Conservation (phyloP, 2,113 vertebrate genomes). For the Isichthys henryi region DNA sequence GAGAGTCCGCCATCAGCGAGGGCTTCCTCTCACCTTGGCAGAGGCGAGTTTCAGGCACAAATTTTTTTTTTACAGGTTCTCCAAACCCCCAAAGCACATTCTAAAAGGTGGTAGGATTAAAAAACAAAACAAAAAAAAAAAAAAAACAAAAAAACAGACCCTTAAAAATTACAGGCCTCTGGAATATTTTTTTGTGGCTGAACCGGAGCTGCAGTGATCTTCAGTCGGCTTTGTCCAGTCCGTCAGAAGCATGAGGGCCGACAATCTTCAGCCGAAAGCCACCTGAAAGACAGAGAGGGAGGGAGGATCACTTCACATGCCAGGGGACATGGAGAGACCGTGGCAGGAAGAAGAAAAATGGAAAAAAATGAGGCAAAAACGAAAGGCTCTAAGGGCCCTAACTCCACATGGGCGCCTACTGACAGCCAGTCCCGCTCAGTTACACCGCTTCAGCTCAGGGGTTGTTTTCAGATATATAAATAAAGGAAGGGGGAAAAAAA, state of each 20-base stretch:
- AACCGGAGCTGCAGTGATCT: conserved; percentile 21
- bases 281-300: conserved; percentile 49
- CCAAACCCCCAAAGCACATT: neutral
- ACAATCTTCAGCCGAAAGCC: conserved; percentile 85
- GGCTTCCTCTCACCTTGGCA: neutral
- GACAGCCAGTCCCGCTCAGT: neutral
- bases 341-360: neutral
- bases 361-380: neutral
- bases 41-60: conserved; percentile 15
- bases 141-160: neutral
- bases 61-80: conserved; percentile 7
- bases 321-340: neutral
- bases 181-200: conserved; percentile 9
- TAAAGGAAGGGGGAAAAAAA: neutral
- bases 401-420: neutral
- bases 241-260: conserved; percentile 73
- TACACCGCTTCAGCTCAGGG: neutral
- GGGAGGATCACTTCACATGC: neutral
- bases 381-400: neutral
- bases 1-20: neutral
- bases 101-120: conserved; percentile 7
- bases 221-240: conserved; percentile 78
- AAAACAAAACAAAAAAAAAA: neutral
- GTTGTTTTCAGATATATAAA: neutral
- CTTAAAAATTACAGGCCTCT: conserved; percentile 9